phyloP scores from a whole-genome alignment of 1,140 invertebrate species.

The Oncopodura yosiiana region DNA sequence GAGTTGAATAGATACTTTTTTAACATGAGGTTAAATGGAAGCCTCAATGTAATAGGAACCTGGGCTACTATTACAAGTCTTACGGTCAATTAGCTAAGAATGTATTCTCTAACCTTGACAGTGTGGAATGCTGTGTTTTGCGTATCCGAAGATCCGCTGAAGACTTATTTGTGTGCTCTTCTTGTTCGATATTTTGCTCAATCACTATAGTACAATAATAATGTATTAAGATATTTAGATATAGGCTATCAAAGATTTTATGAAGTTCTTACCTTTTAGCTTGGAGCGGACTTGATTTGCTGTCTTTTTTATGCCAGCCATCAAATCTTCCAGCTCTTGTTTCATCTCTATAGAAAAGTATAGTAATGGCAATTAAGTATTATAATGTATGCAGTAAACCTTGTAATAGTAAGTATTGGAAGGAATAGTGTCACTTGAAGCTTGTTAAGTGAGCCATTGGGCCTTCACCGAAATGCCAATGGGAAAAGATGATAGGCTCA shows the following conservation, averaged over 20 bases:
- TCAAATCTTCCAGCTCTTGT: constrained; percentile 96
- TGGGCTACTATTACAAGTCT: too few species aligned
- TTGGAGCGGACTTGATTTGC: constrained; percentile 99
- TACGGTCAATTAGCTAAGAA: too few species aligned
- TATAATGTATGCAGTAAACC: constrained; percentile 11
- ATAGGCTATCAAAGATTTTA: background rate
- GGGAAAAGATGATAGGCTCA: too few species aligned
- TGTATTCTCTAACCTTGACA: too few species aligned
- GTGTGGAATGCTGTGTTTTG: constrained; percentile 95
- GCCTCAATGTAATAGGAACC: too few species aligned
- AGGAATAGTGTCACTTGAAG: constrained; percentile 2
- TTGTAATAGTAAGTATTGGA: background rate
- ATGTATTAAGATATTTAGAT: constrained; percentile 10
- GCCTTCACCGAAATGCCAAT: too few species aligned
- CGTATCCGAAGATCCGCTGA: constrained; percentile 97
- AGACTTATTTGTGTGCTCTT: constrained; percentile 95
- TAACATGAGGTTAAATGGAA: too few species aligned
- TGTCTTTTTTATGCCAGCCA: constrained; percentile 99
- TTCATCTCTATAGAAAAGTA: constrained; percentile 77
- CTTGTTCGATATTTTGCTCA: constrained; percentile 98
- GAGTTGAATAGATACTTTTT: too few species aligned
- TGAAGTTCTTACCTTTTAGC: constrained; percentile 75
- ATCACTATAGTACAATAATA: constrained; percentile 57
- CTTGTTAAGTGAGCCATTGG: too few species aligned
- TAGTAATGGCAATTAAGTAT: constrained; percentile 27